Evolutionary conservation across 2,888 invertebrate genomes (phyloP), one percentile per base, ranked within the genome.

Genomic region (Hesperia comma): DNA sequence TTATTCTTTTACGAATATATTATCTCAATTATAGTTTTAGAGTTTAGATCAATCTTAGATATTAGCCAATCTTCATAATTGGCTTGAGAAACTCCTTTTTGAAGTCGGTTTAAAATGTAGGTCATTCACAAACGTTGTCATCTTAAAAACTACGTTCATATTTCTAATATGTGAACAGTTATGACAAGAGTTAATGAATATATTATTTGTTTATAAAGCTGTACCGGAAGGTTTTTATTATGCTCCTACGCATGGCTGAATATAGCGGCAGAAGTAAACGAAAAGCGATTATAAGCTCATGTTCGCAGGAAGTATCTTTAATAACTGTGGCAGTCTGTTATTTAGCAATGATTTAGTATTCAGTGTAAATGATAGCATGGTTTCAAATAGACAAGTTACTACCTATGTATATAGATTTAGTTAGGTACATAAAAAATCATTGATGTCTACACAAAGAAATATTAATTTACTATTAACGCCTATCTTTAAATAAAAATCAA

Each of bases 191-290:
- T 63, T 68, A 72, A 71, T 70, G 69, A 73, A 73, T 71, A 68
- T 67, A 68, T 71, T 70, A 72, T 71, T 71, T 72, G 70, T 71
- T 70, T 70, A 73, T 63, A 68, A 70, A 70, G 63, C 57, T 55
- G 63, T 67, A 68, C 67, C 64, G 61, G 61, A 69, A 67, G 68
- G 63, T 67, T 70, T 67, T 68, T 70, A 69, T 67, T 68, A 71
- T 69, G 71, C 60, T 69, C 75, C 75, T 71, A 75, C 73, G 71
- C 72, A 68, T 6, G 33, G 4, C 10, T n/a, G 43, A 43, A 43
- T 14, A 15, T 26, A 55, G 32, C 0, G 6, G 1, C 19, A 32
- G 55, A 26, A 17, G 14, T 32, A 15, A 43, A 63, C 62, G 62
- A 63, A 7, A 43, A n/a, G n/a, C 55, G 55, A 63, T 6, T 61